phyloP scores from a whole-genome alignment of 2,113 vertebrate genomes.

The Gracilinanus agilis region DNA sequence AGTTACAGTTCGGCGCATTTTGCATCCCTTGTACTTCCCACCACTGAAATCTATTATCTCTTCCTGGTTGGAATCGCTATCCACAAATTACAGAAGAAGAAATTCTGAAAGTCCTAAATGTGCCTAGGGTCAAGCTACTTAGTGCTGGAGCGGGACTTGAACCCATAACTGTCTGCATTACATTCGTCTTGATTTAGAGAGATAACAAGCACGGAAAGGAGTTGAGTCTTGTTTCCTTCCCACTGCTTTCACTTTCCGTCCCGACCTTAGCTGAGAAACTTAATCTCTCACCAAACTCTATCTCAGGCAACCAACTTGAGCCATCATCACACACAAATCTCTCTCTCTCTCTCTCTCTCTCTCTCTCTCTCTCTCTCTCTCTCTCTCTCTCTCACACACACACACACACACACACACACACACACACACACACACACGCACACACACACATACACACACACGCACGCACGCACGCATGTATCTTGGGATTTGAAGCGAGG shows the following conservation, averaged over 20 bases:
- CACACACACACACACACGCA: no score
- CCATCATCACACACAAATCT: neutral
- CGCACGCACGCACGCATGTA: neutral
- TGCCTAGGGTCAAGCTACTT: neutral
- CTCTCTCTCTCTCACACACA: no score
- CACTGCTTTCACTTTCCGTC: neutral
- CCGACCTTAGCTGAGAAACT: neutral
- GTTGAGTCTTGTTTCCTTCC: neutral
- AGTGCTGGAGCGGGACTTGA: neutral
- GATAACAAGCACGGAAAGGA: neutral
- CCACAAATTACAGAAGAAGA: neutral
- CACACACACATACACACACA: neutral
- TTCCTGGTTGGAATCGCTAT: neutral
- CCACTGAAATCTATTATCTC: neutral
- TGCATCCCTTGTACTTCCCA: neutral
- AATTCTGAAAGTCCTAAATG: neutral
- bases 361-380: no score
- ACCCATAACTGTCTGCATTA: neutral
- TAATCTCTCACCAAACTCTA: neutral
- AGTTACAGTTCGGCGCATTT: neutral
- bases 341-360: no score
- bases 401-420: no score
- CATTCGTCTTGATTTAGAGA: neutral
- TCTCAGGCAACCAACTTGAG: neutral
- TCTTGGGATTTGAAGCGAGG: neutral